Percentiles rank a stretch among this genome's conserved stretches.
Evolutionary conservation across 2,113 vertebrate species (phyloP).

Genomic region (Daphoenositta chrysoptera): DNA sequence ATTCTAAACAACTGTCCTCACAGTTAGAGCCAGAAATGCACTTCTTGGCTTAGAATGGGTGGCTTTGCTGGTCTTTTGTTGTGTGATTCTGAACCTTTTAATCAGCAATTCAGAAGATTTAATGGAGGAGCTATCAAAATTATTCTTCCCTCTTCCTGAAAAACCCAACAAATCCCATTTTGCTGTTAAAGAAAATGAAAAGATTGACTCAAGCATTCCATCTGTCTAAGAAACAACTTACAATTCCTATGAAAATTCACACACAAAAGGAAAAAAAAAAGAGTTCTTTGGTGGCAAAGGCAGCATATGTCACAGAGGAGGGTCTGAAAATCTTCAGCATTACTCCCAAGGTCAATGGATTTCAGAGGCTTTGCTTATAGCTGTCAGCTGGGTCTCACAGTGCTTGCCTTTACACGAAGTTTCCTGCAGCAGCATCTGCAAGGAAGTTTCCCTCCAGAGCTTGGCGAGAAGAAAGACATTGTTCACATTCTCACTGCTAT

Average conservation of each 20-base stretch:
- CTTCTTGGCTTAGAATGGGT: background rate
- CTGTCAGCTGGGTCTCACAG: background rate
- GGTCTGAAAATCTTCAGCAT: background rate
- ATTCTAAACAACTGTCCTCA: background rate
- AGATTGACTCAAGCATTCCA: background rate
- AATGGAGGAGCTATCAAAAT: background rate
- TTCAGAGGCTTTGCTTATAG: background rate
- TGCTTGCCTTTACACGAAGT: background rate
- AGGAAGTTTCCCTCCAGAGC: background rate
- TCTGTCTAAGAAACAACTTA: background rate
- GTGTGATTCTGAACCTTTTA: background rate
- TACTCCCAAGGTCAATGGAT: background rate
- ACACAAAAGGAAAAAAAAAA: background rate
- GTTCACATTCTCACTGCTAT: slow-evolving; percentile 11
- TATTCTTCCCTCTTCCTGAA: background rate
- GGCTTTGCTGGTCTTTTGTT: background rate
- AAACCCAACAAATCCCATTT: background rate
- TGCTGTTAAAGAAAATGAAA: background rate
- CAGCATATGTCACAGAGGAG: background rate
- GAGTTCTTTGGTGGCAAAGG: background rate
- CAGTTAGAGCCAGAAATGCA: background rate
- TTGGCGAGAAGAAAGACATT: background rate
- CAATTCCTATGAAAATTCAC: background rate
- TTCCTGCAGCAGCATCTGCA: slow-evolving; percentile 14
- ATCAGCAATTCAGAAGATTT: background rate